Percentiles rank a stretch among this genome's conserved stretches.
These are phyloP conservation scores for Rhizoglyphus robini DNA, from an alignment of 1,140 invertebrate genomes.

Conservation along the genomic window DNA sequence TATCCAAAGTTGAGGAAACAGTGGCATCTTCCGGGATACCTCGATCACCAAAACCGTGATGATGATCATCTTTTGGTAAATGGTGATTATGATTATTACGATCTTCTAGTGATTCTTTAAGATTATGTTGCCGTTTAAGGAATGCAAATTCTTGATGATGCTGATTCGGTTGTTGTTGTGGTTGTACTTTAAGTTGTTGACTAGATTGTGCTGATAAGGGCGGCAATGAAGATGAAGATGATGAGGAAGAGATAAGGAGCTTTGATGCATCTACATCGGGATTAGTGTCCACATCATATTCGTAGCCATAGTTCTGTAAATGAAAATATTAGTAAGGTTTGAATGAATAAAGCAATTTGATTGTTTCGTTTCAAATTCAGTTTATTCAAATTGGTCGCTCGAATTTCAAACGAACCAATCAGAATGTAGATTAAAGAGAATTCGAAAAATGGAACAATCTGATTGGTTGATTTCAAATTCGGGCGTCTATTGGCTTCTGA, in stretches of 20 bases:
- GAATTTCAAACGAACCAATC: too few relatives aligned
- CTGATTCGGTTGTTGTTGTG: neutral
- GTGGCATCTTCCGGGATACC: neutral
- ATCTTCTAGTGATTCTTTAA: neutral
- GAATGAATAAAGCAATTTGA: neutral
- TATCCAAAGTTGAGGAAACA: neutral
- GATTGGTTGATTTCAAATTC: too few relatives aligned
- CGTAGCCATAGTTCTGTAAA: neutral
- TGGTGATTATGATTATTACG: too few relatives aligned
- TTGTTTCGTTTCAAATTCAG: too few relatives aligned
- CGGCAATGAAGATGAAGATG: neutral
- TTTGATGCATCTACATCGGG: neutral
- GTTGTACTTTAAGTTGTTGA: neutral
- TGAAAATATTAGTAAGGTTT: neutral
- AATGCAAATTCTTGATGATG: slow-evolving; percentile 3
- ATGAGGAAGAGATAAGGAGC: neutral
- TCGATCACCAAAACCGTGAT: too few relatives aligned
- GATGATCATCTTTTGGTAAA: too few relatives aligned
- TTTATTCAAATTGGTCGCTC: too few relatives aligned
- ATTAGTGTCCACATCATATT: neutral
- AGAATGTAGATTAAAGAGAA: too few relatives aligned
- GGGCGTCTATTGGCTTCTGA: too few relatives aligned
- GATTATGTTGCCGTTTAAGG: slow-evolving; percentile 3
- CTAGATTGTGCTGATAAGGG: too few relatives aligned
- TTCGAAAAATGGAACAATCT: too few relatives aligned